Conservation (phyloP, 2,797 vertebrate genomes). For the Alca torda region DNA sequence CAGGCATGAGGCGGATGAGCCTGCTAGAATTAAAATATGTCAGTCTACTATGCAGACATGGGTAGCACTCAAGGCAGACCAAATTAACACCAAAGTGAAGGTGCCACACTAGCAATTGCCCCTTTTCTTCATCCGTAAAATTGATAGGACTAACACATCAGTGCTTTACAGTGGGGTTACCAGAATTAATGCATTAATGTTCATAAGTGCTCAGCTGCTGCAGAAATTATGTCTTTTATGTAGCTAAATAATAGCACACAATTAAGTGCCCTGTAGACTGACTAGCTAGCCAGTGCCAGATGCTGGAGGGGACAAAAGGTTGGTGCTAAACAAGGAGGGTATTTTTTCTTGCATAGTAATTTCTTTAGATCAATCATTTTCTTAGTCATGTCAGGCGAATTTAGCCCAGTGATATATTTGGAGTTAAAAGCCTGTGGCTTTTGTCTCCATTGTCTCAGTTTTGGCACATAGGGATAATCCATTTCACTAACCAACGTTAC, state of each 20-base stretch:
- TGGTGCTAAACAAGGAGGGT: background rate
- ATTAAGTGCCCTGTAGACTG: background rate
- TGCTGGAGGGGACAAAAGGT: background rate
- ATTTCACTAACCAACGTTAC: background rate
- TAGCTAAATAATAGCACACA: background rate
- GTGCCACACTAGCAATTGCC: background rate
- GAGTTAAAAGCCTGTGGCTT: constrained; percentile 11
- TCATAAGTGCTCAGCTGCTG: background rate
- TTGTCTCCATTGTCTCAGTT: background rate
- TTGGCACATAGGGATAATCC: background rate
- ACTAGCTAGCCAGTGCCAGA: background rate
- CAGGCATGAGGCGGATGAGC: background rate
- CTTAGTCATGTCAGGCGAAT: background rate
- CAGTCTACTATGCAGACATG: background rate
- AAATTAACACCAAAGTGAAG: background rate
- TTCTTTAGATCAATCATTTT: background rate
- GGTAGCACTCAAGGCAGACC: background rate
- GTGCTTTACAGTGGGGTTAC: background rate
- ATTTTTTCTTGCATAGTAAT: background rate
- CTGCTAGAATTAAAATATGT: background rate
- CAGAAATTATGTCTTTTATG: background rate
- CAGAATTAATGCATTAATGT: background rate
- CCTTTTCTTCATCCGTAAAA: background rate
- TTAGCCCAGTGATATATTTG: background rate
- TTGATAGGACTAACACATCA: background rate